phyloP scores from a whole-genome alignment of 2,797 vertebrate species.

The Eulemur rubriventer region DNA sequence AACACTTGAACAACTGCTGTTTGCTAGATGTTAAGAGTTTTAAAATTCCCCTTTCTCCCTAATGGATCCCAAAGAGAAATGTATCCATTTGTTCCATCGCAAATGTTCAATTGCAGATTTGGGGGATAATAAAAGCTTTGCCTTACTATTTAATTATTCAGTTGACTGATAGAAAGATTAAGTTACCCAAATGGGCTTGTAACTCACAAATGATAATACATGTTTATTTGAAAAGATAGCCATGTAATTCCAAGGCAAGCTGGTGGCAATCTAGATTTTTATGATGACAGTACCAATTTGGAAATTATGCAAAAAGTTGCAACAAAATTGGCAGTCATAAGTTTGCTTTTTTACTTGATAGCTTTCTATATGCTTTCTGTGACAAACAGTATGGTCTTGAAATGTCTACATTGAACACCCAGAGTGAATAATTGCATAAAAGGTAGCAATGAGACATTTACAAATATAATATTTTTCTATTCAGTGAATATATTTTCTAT shows the following conservation, averaged over 20 bases:
- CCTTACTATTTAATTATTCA: slow-evolving; percentile 82
- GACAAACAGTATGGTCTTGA: slow-evolving; percentile 13
- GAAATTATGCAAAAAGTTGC: slow-evolving; percentile 65
- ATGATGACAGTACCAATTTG: slow-evolving; percentile 47
- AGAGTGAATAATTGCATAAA: slow-evolving; percentile 36
- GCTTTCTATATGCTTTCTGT: slow-evolving; percentile 33
- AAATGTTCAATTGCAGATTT: slow-evolving; percentile 78
- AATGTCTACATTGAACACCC: not conserved
- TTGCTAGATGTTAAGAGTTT: slow-evolving; percentile 70
- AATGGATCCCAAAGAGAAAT: slow-evolving; percentile 67
- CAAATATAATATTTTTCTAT: slow-evolving; percentile 53
- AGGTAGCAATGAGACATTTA: slow-evolving; percentile 22
- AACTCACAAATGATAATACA: slow-evolving; percentile 72
- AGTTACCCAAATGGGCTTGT: slow-evolving; percentile 57
- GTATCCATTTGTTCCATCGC: slow-evolving; percentile 69
- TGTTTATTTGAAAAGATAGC: slow-evolving; percentile 76
- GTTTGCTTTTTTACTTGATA: slow-evolving; percentile 13
- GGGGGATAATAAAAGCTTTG: slow-evolving; percentile 77
- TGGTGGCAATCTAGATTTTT: slow-evolving; percentile 35
- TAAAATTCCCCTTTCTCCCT: slow-evolving; percentile 65
- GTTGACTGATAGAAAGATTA: slow-evolving; percentile 77
- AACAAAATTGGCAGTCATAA: not conserved
- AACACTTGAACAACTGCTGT: slow-evolving; percentile 76
- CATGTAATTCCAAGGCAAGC: slow-evolving; percentile 56
- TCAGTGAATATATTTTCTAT: slow-evolving; percentile 30